Percentiles rank a stretch among this genome's conserved stretches.
Evolutionary conservation across 2,113 vertebrate species (phyloP).

Genomic region (Istiophorus platypterus): DNA sequence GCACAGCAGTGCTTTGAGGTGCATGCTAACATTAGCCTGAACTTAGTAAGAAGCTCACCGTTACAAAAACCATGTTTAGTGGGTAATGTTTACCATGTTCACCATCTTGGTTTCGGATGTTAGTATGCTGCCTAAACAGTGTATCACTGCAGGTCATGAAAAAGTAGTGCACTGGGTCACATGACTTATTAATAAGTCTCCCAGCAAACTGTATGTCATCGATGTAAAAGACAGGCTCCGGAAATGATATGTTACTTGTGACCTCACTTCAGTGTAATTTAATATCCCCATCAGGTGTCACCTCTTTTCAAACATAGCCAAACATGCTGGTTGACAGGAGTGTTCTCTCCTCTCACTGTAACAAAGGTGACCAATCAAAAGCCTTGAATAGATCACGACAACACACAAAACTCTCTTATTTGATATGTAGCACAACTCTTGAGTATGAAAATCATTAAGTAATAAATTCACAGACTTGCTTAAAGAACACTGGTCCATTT

Average conservation of each 20-base stretch:
- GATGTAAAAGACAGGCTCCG: conserved; percentile 26
- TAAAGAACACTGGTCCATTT: conserved; percentile 44
- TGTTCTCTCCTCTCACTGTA: neutral
- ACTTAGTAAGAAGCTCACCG: neutral
- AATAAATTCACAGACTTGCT: conserved; percentile 21
- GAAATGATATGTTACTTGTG: conserved; percentile 41
- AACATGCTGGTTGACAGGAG: conserved; percentile 3
- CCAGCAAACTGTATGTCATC: conserved; percentile 24
- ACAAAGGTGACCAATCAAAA: neutral
- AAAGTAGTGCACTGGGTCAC: conserved; percentile 50
- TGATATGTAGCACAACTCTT: neutral
- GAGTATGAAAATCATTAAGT: conserved; percentile 16
- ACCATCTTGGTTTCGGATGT: neutral
- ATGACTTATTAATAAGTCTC: conserved; percentile 61
- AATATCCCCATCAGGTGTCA: conserved; percentile 31
- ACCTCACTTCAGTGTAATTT: conserved; percentile 36
- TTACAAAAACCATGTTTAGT: neutral
- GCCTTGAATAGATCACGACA: neutral
- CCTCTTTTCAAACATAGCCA: conserved; percentile 25
- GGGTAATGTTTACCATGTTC: neutral
- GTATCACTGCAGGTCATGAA: neutral
- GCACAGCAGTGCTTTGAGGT: neutral
- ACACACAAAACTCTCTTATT: neutral
- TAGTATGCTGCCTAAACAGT: conserved; percentile 7
- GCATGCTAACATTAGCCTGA: neutral